Percentiles rank a stretch among this genome's conserved stretches.
Conservation (phyloP, 2,113 vertebrate species). For the Pseudopodoces humilis region DNA sequence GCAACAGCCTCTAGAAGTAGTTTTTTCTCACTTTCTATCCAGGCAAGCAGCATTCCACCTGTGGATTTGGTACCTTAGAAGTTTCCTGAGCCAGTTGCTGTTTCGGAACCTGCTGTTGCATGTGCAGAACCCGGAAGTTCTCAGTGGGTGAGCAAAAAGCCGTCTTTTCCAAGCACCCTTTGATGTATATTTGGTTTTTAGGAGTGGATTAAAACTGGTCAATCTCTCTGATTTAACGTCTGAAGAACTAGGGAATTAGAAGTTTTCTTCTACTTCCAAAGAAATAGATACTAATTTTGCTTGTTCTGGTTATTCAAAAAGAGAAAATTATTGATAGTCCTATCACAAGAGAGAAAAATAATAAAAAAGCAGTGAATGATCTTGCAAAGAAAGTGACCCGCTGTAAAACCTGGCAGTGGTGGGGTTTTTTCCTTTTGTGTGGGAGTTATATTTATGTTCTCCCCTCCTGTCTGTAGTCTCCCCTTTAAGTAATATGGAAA, state of each 20-base stretch:
- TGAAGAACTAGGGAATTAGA: neutral
- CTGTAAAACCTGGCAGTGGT: neutral
- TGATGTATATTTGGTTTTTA: neutral
- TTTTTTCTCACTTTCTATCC: neutral
- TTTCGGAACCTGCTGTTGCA: neutral
- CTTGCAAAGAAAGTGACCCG: neutral
- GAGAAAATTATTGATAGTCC: neutral
- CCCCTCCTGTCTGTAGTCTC: neutral
- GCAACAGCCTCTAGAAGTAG: neutral
- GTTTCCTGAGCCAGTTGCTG: neutral
- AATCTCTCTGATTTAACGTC: neutral
- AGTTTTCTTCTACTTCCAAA: neutral
- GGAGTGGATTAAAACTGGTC: neutral
- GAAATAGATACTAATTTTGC: neutral
- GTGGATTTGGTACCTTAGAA: neutral
- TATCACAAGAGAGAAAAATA: neutral
- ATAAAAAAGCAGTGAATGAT: neutral
- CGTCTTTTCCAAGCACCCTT: neutral
- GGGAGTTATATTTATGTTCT: neutral
- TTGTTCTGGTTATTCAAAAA: neutral
- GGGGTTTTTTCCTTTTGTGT: neutral
- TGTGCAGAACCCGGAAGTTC: neutral
- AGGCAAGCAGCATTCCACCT: neutral
- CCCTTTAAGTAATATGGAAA: slow-evolving; percentile 10
- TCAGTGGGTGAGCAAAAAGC: neutral